Base-by-base conservation (phyloP, 2,888 invertebrate species). In the Parelbella ahira region DNA sequence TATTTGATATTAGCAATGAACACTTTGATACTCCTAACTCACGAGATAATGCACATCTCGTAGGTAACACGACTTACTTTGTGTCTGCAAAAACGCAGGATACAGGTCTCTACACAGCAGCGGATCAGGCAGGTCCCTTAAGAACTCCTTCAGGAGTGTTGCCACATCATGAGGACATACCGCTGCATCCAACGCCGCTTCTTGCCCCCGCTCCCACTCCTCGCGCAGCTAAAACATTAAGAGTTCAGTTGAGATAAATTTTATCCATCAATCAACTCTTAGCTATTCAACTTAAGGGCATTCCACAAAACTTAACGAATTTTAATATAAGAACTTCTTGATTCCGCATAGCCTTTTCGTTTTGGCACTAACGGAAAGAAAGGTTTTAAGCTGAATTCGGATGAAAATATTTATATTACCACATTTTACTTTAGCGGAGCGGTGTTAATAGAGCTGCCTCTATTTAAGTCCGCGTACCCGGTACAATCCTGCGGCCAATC, bases 161-260 rank as follows among this genome's bases (percentile, higher is more conserved):
- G 97, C 97, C 42, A 97, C 95, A 70, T 98, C 97, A 76, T 98
- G 97, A 0, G 97, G 96, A 78, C 95, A 95, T 58, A 93, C 93
- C 28, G 94, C 94, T 4, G 93, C 90, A 51, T 93, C 93, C 56
- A 97, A 86, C 44, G 90, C 89, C 6, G 90, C 89, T 60, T 92
- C 92, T 57, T 91, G 90, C 8, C 94, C 95, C 48, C 92, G 91
- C 81, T 97, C 96, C 82, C 97, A 96, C 49, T 96, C 96, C 69
- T 97, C 97, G 28, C 96, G 89, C 50, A 97, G 84, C 96, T 97
- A 75, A 23, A 86, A 86, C 3, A 11, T 24, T n/a, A n/a, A n/a
- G n/a, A n/a, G n/a, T n/a, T n/a, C n/a, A n/a, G n/a, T n/a, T n/a
- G n/a, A n/a, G n/a, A n/a, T n/a, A n/a, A n/a, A n/a, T n/a, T n/a